Conservation (phyloP, 1,140 invertebrate genomes). For the Yoshiicerus persimilis region DNA sequence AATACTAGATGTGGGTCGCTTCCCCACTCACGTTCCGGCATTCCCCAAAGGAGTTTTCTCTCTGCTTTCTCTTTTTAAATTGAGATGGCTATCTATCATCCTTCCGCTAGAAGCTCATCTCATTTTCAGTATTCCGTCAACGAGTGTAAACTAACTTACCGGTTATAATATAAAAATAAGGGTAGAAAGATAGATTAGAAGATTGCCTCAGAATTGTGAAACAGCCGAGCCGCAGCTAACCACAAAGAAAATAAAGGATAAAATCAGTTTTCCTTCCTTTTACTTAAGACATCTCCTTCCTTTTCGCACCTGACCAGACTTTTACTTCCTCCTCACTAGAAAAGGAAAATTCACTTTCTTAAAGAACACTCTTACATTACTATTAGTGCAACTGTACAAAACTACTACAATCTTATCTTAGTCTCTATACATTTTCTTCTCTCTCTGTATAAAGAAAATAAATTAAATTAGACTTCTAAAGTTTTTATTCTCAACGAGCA, state of each 20-base stretch:
- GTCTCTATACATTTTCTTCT: background rate
- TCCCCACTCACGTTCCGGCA: background rate
- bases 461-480: background rate
- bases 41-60: background rate
- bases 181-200: background rate
- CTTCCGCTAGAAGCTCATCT: background rate
- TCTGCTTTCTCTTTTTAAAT: background rate
- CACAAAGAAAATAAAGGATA: background rate
- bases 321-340: background rate
- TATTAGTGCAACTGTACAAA: background rate
- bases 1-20: background rate
- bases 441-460: background rate
- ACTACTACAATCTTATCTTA: background rate
- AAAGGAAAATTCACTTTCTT: background rate
- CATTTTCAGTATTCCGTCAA: background rate
- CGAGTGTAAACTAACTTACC: background rate
- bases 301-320: background rate
- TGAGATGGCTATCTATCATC: background rate
- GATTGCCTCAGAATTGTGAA: background rate
- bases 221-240: background rate
- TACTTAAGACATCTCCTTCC: background rate
- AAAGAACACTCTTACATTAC: background rate
- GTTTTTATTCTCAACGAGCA: background rate
- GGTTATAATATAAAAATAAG: background rate
- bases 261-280: background rate